Base-by-base conservation (phyloP, 2,888 invertebrate species). In the Eupithecia subumbrata region DNA sequence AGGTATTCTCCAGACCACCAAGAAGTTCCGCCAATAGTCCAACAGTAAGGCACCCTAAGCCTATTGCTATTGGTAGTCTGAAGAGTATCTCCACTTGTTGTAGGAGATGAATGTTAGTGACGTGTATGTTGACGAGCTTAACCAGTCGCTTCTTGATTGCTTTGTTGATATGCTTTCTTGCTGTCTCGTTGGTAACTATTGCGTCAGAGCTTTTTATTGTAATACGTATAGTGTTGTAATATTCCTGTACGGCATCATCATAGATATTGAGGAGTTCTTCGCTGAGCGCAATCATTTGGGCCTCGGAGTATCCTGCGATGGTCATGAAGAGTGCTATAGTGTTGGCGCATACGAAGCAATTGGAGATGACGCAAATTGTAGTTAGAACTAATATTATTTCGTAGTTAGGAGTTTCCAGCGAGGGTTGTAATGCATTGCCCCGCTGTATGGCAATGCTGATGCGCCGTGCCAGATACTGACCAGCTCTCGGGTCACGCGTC, bases 1-100 rank as follows among this genome's bases (percentile, higher is more conserved):
- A 89, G 0, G 90, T 91, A 11, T 91, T 89, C 34, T 90, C 86
- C 67, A 92, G 74, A 0, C 91, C 89, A 4, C 89, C 91, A 0
- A 92, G 84, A n/a, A 91, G 72, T 79, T 89, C 90, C 1, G 89
- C 85, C 67, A 89, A 88, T 0, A 92, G 76, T 5, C 86, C 88
- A 3, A 86, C 73, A 0, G 87, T 83, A 0, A 91, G 81, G 7
- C 88, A 78, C 0, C 83, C 11, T 63, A 91, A 90, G 76, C 90
- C 91, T 3, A 87, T 43, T 43, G 68, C 40, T 68, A 68, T 40
- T 45, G 68, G 68, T 7, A 25, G 7, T 8, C 25, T 68, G 68
- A 43, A 68, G 22, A 68, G 16, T 43, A 22, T 0, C n/a, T 68
- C 68, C 40, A 68, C 22, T 68, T 40, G n/a, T 16, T 22, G 11